Conservation (phyloP, 2,888 invertebrate genomes). For the Phorcus lineatus region DNA sequence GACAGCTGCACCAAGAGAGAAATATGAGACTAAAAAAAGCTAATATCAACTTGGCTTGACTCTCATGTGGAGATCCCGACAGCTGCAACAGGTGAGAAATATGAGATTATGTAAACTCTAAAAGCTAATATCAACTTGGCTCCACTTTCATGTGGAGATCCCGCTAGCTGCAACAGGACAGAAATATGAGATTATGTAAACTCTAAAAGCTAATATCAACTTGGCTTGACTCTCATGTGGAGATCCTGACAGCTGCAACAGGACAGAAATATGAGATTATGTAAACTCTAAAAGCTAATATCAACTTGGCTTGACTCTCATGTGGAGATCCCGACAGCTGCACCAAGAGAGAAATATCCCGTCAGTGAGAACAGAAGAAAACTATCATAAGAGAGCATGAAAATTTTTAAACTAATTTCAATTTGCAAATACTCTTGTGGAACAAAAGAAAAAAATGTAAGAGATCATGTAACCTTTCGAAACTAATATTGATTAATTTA, state of each 20-base stretch:
- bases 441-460: no score
- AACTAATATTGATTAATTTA: no score
- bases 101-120: no score
- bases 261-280: background rate
- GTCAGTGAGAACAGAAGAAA: no score
- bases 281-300: background rate
- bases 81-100: no score
- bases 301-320: background rate
- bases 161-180: constrained; percentile 85
- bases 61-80: background rate
- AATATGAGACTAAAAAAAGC: background rate
- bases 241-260: background rate
- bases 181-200: background rate
- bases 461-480: no score
- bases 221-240: background rate
- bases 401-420: background rate
- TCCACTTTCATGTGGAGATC: constrained; percentile 92
- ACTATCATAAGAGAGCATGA: no score
- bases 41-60: background rate
- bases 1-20: constrained; percentile 83
- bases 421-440: background rate
- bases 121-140: constrained; percentile 98
- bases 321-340: background rate
- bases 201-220: background rate
- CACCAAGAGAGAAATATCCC: background rate